A percentile compares a stretch with the other conserved stretches of the same genome.
These are phyloP conservation scores for Lepetodrilus schrolli DNA, from an alignment of 2,888 invertebrate species.

Conservation along the genomic window DNA sequence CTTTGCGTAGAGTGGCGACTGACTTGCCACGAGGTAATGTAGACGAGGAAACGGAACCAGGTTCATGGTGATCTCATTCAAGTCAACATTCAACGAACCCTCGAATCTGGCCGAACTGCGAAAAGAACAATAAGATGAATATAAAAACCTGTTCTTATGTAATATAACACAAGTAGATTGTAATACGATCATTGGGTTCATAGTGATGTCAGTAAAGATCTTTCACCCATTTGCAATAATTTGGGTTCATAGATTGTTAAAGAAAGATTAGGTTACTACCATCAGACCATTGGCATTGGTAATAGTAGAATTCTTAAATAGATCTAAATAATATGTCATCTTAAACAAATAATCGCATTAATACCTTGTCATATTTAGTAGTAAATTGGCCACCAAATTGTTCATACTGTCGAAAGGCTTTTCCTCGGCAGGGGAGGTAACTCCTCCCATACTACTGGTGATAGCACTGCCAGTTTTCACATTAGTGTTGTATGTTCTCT, in stretches of 20 bases:
- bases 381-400: constrained; percentile 75
- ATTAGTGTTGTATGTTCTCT: constrained; percentile 60
- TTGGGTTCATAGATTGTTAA: too few relatives aligned
- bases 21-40: constrained; percentile 75
- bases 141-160: too few relatives aligned
- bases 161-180: too few relatives aligned
- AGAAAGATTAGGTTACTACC: too few relatives aligned
- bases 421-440: constrained; percentile 60
- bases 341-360: background rate
- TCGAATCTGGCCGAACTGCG: constrained; percentile 76
- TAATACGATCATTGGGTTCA: too few relatives aligned
- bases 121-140: too few relatives aligned
- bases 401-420: constrained; percentile 76
- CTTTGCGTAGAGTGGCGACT: constrained; percentile 73
- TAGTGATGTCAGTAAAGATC: too few relatives aligned
- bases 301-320: too few relatives aligned
- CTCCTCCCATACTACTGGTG: constrained; percentile 63
- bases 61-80: constrained; percentile 77
- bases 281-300: too few relatives aligned
- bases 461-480: constrained; percentile 70
- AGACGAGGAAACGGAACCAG: constrained; percentile 76
- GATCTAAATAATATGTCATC: background rate
- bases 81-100: constrained; percentile 76
- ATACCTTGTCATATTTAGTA: constrained; percentile 76
- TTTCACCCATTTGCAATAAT: too few relatives aligned